Evolutionary conservation across 2,888 invertebrate species (phyloP), one percentile per base, ranked within the genome.

Genomic region (Heteropelma amictum): DNA sequence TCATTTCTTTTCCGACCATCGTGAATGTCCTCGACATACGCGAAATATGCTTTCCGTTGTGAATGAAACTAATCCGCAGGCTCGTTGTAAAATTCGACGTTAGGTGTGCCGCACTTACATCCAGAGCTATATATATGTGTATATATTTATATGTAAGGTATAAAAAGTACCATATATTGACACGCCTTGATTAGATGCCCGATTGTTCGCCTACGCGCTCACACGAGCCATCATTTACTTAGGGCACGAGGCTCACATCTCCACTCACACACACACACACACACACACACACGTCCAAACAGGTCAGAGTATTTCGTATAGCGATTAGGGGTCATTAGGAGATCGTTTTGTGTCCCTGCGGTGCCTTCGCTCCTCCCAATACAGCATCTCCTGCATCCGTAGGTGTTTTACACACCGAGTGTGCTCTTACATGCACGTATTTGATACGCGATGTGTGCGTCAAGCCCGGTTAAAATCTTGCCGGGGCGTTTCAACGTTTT

Each of bases 301-400:
- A 54, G 40, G 86, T 87, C 86, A 86, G 85, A 82, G 83, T 81
- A 83, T 87, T 84, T 83, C 80, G 77, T 71, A 58, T 47, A 56
- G 68, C 84, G 86, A 88, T 88, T 86, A 87, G 81, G 84, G 86
- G 86, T 87, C 86, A 88, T 88, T 88, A 87, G 86, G 86, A 85
- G 67, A 74, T 68, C 72, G 64, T 71, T 85, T 82, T 83, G 84
- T 87, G 86, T 88, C 86, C 84, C 87, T 86, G 85, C 82, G 82
- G 79, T 81, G 68, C 58, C 21, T 47, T 47, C 26, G 68, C 72
- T 67, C 72, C 70, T 60, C 72, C 72, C 72, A 64, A 21, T 17
- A 30, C 30, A 30, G 35, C 12, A 21, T 70, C 70, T 45, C 54
- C 10, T 12, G 42, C 30, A 60, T 63, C 63, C 49, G 45, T 74